phyloP scores from a whole-genome alignment of 2,113 vertebrate species.

The Empidonax alnorum region DNA sequence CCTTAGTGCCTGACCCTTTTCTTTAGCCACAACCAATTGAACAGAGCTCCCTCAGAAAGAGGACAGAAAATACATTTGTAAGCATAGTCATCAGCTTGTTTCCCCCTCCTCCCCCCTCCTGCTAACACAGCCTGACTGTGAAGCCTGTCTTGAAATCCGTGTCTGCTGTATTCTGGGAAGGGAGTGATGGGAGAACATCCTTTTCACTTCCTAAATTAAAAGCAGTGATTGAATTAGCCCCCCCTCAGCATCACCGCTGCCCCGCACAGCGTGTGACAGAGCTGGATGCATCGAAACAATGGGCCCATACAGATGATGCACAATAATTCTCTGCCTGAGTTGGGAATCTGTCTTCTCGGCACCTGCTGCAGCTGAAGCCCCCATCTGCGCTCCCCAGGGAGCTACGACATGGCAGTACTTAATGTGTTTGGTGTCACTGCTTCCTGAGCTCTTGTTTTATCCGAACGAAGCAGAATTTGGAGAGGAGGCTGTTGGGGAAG shows the following conservation, averaged over 20 bases:
- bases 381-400: slow-evolving; percentile 63
- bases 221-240: slow-evolving; percentile 4
- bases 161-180: neutral
- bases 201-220: slow-evolving; percentile 65
- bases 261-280: neutral
- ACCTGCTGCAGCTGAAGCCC: slow-evolving; percentile 68
- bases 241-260: neutral
- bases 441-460: slow-evolving; percentile 40
- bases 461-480: neutral
- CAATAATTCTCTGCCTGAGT: slow-evolving; percentile 47
- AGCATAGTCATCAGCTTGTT: neutral
- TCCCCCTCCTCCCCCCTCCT: neutral
- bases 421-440: slow-evolving; percentile 41
- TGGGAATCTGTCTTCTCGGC: slow-evolving; percentile 35
- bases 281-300: slow-evolving; percentile 46
- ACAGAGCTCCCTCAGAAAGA: slow-evolving; percentile 3
- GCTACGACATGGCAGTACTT: neutral
- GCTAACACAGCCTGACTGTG: slow-evolving; percentile 16
- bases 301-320: slow-evolving; percentile 45
- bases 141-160: neutral
- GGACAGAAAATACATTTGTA: neutral
- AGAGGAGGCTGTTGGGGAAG: neutral
- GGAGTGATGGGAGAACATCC: neutral
- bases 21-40: neutral
- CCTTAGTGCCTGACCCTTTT: neutral